phyloP scores from a whole-genome alignment of 2,113 vertebrate species.

The Platysternon megacephalum region DNA sequence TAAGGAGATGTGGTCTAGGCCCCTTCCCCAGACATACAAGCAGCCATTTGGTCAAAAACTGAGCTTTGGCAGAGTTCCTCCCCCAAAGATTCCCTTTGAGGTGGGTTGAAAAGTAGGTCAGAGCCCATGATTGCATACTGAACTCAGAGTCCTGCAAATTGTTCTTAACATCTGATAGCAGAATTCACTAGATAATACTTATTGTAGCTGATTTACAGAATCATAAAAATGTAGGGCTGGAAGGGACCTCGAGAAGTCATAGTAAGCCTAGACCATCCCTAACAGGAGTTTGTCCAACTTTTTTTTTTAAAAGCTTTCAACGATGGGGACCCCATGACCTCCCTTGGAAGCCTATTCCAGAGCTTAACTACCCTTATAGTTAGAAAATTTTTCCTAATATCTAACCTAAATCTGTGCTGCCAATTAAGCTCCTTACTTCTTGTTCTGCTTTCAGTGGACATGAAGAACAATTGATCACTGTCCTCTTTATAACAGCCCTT shows the following conservation, averaged over 20 bases:
- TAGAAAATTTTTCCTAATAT: not conserved
- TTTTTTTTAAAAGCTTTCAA: not conserved
- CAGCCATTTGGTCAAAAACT: not conserved
- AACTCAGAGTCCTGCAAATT: not conserved
- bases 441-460: not conserved
- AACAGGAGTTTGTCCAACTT: not conserved
- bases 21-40: not conserved
- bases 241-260: not conserved
- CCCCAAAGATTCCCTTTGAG: not conserved
- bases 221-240: not conserved
- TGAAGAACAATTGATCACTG: not conserved
- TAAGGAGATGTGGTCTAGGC: too few relatives aligned
- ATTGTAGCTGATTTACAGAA: not conserved
- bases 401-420: not conserved
- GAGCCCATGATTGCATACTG: not conserved
- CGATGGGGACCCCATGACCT: not conserved
- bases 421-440: not conserved
- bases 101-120: not conserved
- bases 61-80: not conserved
- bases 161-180: not conserved
- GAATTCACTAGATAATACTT: not conserved
- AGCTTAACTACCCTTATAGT: not conserved
- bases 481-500: not conserved
- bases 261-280: not conserved
- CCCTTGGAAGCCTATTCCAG: not conserved